Conservation (phyloP, 2,888 invertebrate genomes). For the Tyria jacobaeae region DNA sequence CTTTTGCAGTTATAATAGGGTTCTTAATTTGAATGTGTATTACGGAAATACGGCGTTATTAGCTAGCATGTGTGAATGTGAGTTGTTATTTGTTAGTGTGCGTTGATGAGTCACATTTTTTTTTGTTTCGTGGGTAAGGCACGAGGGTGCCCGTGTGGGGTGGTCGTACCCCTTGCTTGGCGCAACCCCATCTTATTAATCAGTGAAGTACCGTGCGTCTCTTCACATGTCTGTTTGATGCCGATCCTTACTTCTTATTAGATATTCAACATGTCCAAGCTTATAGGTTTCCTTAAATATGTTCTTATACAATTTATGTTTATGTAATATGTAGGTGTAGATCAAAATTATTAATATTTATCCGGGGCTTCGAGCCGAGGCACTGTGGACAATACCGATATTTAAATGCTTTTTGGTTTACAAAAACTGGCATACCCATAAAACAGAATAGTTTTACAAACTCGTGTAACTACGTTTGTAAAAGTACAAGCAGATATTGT, state of each 20-base stretch:
- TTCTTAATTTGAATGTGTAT: constrained; percentile 67
- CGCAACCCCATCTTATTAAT: constrained; percentile 87
- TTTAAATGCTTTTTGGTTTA: not conserved
- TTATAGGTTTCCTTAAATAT: not conserved
- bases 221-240: constrained; percentile 83
- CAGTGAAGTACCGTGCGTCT: constrained; percentile 85
- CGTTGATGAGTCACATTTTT: constrained; percentile 88
- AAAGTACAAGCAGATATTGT: no score
- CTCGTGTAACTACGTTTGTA: no score
- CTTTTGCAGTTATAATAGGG: constrained; percentile 72
- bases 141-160: constrained; percentile 81
- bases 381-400: no score
- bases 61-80: constrained; percentile 60
- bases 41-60: constrained; percentile 63
- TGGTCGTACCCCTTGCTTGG: constrained; percentile 81
- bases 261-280: constrained; percentile 59
- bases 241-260: constrained; percentile 74
- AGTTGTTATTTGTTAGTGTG: constrained; percentile 78
- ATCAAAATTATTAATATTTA: constrained; percentile 9
- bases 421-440: not conserved
- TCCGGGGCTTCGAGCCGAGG: no score
- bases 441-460: not conserved
- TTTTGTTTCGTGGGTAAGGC: constrained; percentile 87
- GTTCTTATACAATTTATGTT: not conserved
- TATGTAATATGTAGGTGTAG: constrained; percentile 13